Base-by-base conservation (phyloP, 2,797 vertebrate species). In the Crenuchus spilurus region DNA sequence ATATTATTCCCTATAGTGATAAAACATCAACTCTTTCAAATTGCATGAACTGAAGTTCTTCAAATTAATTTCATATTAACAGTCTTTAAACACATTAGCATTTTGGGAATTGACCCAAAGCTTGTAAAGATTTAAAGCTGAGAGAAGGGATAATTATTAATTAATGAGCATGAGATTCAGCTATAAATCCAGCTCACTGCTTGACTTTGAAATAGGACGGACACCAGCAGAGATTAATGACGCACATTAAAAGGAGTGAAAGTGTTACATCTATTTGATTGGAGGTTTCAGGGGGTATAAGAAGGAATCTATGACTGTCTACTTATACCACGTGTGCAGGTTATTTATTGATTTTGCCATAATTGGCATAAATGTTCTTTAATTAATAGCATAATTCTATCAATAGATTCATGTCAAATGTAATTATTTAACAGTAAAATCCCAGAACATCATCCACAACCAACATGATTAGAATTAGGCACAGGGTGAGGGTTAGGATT, bases 201-300 rank as follows among this genome's bases (percentile, higher is more conserved):
- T 39, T 61, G 13, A 61, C 24, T 61, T 41, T 61, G 58, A 41
- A 61, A 61, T 61, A 61, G 41, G 20, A 1, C 8, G 14, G 9
- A 22, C 18, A 5, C 33, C 33, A 60, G 4, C 9, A 60, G 26
- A 20, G 22, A 61, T 61, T 31, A 33, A 33, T 33, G 30, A 33
- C 7, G 30, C 35, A 30, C n/a, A 33, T 18, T 33, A 18, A 8
- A n/a, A n/a, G n/a, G n/a, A n/a, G n/a, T n/a, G 8, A 49, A 7
- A 49, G 44, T 18, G 16, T 18, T 46, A n/a, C 16, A 46, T n/a
- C n/a, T 18, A 6, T 16, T 16, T 46, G 44, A 46, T 46, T 46
- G 44, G 44, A 57, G 16, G 35, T 57, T 35, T 57, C 16, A 18
- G 30, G 30, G 8, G 16, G n/a, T 30, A 33, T 57, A 30, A 20